These are phyloP conservation scores for Siphlonurus alternatus DNA, from an alignment of 2,888 invertebrate genomes.

Conservation along the genomic window DNA sequence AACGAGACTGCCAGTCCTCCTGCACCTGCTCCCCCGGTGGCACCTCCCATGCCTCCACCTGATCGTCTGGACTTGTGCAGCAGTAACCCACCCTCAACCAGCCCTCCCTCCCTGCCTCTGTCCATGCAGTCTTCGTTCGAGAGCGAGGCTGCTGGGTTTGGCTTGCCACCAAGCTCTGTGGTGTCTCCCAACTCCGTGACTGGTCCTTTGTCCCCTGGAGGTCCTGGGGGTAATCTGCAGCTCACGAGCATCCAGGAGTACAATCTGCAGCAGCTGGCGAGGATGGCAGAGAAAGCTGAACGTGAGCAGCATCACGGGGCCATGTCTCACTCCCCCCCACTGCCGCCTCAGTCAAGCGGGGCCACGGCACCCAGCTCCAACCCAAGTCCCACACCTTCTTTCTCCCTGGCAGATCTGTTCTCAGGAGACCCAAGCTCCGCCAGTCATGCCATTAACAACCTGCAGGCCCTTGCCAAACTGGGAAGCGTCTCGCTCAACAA, in stretches of 20 bases:
- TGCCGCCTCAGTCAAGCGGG: conserved; percentile 8
- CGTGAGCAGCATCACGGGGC: conserved; percentile 7
- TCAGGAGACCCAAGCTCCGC: conserved; percentile 48
- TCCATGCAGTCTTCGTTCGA: conserved; percentile 65
- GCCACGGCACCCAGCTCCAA: conserved; percentile 30
- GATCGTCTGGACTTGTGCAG: conserved; percentile 44
- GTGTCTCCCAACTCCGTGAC: conserved; percentile 24
- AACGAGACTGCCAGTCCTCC: conserved; percentile 32
- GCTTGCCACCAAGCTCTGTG: conserved; percentile 22
- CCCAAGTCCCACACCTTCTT: conserved; percentile 32
- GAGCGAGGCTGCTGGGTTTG: conserved; percentile 38
- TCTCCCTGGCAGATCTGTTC: conserved; percentile 60
- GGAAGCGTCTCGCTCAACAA: conserved; percentile 37
- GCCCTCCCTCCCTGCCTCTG: conserved; percentile 44
- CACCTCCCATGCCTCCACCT: conserved; percentile 26
- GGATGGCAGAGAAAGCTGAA: conserved; percentile 49
- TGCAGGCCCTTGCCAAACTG: conserved; percentile 77
- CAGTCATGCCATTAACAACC: conserved; percentile 68
- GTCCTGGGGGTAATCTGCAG: conserved; percentile 29
- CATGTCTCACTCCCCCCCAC: conserved; percentile 9
- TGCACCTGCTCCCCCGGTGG: conserved; percentile 22
- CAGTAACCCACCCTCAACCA: conserved; percentile 22
- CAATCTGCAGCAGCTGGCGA: conserved; percentile 68
- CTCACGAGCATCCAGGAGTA: conserved; percentile 68
- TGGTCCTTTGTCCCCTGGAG: conserved; percentile 11